Base-by-base conservation (phyloP, 2,888 invertebrate species). In the Noctua pronuba region DNA sequence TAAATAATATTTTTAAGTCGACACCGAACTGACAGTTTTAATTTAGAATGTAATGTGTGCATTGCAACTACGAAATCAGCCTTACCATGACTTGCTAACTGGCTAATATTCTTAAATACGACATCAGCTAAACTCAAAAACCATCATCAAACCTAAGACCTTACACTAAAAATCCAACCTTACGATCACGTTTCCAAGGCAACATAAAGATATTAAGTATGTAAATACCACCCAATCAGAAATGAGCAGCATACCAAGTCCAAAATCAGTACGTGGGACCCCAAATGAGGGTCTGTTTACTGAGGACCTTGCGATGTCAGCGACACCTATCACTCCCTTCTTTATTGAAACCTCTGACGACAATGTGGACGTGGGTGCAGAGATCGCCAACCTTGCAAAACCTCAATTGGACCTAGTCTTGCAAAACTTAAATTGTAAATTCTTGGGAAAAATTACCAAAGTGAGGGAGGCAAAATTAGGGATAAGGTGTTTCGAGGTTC, bases 281-380 rank as follows among this genome's bases (percentile, higher is more conserved):
- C 21, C 79, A 86, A 90, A 88, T 84, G 85, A 86, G 86, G 88
- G 86, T 87, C 18, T 90, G 84, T 90, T 90, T 90, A 85, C 83
- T 79, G 58, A 88, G 89, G 87, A 83, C 83, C 73, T 70, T 69
- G 86, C 84, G 41, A 60, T 41, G 84, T 88, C 89, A 87, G 90
- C 86, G 68, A 38, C 82, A 83, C 77, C 80, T 80, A 84, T 83
- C 83, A 76, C 68, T 75, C 72, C 46, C 41, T 83, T 81, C 83
- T 88, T 86, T 88, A 89, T 87, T 86, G 86, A 46, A 84, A 62
- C 79, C 86, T 83, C 71, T 71, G 75, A 83, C 84, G 78, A 69
- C 85, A 77, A 11, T 24, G 24, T 64, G 65, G 49, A 73, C 79
- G 76, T 81, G 84, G 80, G 87, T 35, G 80, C 65, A 77, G 49